These are phyloP conservation scores for Nipponia nippon DNA, from an alignment of 2,113 vertebrate genomes.

Conservation along the genomic window DNA sequence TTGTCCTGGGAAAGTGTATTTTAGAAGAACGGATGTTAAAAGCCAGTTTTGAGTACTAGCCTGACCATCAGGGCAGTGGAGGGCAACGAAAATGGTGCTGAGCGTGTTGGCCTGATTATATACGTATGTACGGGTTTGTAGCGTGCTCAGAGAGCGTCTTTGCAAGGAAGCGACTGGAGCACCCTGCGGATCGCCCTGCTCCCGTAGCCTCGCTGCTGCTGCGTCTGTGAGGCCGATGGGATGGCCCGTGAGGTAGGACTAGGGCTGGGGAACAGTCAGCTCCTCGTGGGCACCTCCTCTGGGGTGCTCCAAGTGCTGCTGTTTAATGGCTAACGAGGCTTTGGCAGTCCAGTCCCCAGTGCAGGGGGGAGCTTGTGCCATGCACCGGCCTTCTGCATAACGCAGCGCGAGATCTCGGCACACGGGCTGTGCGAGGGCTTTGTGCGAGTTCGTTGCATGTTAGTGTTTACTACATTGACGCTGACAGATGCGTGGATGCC, in stretches of 20 bases:
- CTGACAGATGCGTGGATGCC: background rate
- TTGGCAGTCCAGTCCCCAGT: accelerated
- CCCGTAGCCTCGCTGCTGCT: background rate
- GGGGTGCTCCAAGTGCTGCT: background rate
- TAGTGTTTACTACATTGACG: background rate
- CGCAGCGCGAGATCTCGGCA: accelerated
- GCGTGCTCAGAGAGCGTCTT: background rate
- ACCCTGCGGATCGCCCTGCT: background rate
- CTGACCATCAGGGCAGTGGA: background rate
- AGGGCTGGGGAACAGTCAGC: background rate
- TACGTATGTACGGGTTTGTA: accelerated
- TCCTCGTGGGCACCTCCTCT: background rate
- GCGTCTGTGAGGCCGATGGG: background rate
- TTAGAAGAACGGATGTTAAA: background rate
- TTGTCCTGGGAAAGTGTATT: background rate
- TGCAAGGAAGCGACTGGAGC: background rate
- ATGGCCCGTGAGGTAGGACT: background rate
- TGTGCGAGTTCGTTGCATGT: accelerated
- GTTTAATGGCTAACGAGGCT: background rate
- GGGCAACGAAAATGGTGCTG: background rate
- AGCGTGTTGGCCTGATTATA: accelerated
- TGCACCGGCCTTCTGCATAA: background rate
- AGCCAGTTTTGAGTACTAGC: background rate
- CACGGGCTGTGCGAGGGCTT: accelerated
- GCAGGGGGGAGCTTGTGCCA: no score